Conservation (phyloP, 2,888 invertebrate species). For the Chrysomela aeneicollis region DNA sequence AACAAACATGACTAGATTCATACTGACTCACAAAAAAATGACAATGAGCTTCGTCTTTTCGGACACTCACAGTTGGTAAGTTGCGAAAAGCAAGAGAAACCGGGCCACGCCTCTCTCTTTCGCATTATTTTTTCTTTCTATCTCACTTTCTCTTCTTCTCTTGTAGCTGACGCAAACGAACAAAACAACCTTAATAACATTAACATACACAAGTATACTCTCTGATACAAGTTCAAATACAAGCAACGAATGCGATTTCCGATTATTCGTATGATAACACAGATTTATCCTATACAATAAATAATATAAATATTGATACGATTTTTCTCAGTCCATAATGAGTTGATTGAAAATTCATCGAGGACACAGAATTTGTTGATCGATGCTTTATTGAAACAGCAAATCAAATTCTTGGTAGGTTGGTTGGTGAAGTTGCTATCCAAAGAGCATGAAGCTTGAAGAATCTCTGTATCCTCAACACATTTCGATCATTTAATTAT, state of each 20-base stretch:
- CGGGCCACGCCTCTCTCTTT: conserved; percentile 57
- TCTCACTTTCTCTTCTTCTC: conserved; percentile 50
- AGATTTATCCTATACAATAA: background rate
- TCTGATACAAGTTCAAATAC: conserved; percentile 46
- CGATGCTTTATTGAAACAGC: too few relatives aligned
- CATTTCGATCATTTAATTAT: too few relatives aligned
- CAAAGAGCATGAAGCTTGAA: too few relatives aligned
- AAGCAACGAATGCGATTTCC: conserved; percentile 29
- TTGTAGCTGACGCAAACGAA: conserved; percentile 61
- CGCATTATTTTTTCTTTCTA: conserved; percentile 22
- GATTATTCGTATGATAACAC: background rate
- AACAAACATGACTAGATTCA: conserved; percentile 67
- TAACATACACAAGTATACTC: conserved; percentile 59
- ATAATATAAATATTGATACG: too few relatives aligned
- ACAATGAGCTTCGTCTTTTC: conserved; percentile 57
- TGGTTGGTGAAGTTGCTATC: too few relatives aligned
- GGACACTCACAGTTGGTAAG: conserved; percentile 55
- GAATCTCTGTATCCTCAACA: too few relatives aligned
- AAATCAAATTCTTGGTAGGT: too few relatives aligned
- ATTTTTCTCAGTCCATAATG: too few relatives aligned
- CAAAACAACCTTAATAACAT: conserved; percentile 61
- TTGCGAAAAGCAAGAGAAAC: conserved; percentile 59
- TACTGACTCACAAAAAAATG: conserved; percentile 63
- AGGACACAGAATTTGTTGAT: too few relatives aligned
- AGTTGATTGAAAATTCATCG: too few relatives aligned